These are phyloP conservation scores for Erethizon dorsatum DNA, from an alignment of 2,797 vertebrate genomes.

Conservation along the genomic window DNA sequence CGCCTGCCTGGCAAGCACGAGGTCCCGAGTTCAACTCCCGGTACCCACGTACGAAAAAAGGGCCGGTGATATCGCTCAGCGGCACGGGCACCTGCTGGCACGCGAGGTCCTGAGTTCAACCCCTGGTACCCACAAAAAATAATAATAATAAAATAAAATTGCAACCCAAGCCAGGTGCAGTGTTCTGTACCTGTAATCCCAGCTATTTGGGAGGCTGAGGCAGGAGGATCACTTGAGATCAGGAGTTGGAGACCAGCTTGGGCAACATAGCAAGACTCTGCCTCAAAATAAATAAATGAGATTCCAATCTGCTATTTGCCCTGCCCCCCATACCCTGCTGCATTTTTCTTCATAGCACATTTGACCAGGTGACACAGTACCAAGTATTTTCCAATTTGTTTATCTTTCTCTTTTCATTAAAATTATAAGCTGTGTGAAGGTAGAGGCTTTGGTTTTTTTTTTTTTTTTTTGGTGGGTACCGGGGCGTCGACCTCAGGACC, in stretches of 20 bases:
- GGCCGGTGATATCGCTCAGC: no score
- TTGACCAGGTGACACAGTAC: constrained; percentile 29
- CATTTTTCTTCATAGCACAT: constrained; percentile 24
- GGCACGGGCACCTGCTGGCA: no score
- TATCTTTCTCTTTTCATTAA: neutral
- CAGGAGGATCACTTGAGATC: neutral
- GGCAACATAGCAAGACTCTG: neutral
- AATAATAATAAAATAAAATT: neutral
- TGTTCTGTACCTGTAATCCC: neutral
- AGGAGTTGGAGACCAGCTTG: neutral
- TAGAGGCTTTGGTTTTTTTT: neutral
- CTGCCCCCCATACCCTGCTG: neutral
- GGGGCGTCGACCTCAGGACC: no score
- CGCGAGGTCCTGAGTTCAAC: no score
- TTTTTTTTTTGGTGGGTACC: no score
- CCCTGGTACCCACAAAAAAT: no score
- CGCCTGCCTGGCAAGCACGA: no score
- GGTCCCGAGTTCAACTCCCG: no score
- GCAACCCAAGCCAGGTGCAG: neutral
- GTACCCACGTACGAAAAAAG: no score
- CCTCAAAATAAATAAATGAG: neutral
- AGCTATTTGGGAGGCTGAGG: neutral
- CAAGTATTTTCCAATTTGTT: neutral
- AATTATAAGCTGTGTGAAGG: neutral
- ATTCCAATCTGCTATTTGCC: neutral